Conservation (phyloP, 2,113 vertebrate genomes). For the Aegotheles bennettii region DNA sequence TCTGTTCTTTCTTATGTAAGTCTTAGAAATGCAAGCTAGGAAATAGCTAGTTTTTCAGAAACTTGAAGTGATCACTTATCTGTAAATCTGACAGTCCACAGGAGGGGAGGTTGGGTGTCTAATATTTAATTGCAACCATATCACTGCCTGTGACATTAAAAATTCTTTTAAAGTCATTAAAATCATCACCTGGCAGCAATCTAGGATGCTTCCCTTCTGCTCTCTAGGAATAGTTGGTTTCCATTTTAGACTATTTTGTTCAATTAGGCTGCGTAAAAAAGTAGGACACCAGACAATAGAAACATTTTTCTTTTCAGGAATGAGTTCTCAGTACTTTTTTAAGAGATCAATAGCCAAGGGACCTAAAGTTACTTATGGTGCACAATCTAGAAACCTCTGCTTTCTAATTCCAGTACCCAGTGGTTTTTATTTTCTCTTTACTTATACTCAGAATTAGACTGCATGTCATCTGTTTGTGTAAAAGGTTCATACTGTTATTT, state of each 20-base stretch:
- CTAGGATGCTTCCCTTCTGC: neutral
- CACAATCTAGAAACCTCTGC: neutral
- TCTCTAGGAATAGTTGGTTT: conserved; percentile 15
- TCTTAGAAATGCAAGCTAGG: neutral
- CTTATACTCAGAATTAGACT: neutral
- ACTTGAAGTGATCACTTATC: neutral
- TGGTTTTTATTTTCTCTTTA: neutral
- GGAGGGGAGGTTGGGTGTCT: neutral
- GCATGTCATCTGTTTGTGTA: accelerated
- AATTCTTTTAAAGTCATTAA: neutral
- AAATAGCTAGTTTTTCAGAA: neutral
- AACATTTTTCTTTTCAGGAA: neutral
- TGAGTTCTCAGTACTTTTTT: neutral
- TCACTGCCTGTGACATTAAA: neutral
- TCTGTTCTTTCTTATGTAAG: neutral
- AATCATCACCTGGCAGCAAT: neutral
- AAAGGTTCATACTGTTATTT: neutral
- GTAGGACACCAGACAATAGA: conserved; percentile 24
- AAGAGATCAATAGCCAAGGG: neutral
- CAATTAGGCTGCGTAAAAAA: neutral
- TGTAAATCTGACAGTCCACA: neutral
- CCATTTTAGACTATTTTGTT: neutral
- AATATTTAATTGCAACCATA: neutral
- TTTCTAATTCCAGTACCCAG: neutral
- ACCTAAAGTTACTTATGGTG: neutral